phyloP scores from a whole-genome alignment of 2,797 vertebrate species.

The Pseudocheirus occidentalis region DNA sequence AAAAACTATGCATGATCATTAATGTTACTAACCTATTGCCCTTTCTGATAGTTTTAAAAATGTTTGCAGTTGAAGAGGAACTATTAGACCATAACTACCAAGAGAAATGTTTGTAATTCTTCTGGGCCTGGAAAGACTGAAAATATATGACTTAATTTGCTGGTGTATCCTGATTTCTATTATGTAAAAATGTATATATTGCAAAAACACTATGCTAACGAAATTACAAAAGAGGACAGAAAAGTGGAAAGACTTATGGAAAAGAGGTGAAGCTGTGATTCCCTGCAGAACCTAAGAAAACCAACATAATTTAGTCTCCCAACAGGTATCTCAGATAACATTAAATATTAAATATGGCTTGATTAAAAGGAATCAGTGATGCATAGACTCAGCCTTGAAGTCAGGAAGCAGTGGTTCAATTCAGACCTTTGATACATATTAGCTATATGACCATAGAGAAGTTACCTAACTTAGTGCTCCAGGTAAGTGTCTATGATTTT shows the following conservation, averaged over 20 bases:
- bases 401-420: not conserved
- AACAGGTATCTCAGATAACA: not conserved
- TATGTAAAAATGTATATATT: not conserved
- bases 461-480: not conserved
- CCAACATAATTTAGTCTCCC: not conserved
- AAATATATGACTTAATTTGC: not conserved
- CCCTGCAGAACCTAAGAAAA: not conserved
- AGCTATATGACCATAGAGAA: not conserved
- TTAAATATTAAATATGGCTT: not conserved
- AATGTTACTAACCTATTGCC: not conserved
- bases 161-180: not conserved
- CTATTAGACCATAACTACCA: not conserved
- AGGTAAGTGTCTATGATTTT: not conserved
- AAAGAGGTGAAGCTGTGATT: not conserved
- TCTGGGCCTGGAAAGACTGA: not conserved
- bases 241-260: not conserved
- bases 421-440: not conserved
- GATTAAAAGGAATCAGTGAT: not conserved
- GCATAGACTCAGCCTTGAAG: not conserved
- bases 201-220: not conserved
- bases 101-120: not conserved
- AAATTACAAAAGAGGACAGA: not conserved
- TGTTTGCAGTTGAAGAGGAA: not conserved
- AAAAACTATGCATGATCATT: not conserved
- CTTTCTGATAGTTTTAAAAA: not conserved